Percentiles rank a stretch among this genome's conserved stretches.
Conservation (phyloP, 2,888 invertebrate genomes). For the Biston betularia region DNA sequence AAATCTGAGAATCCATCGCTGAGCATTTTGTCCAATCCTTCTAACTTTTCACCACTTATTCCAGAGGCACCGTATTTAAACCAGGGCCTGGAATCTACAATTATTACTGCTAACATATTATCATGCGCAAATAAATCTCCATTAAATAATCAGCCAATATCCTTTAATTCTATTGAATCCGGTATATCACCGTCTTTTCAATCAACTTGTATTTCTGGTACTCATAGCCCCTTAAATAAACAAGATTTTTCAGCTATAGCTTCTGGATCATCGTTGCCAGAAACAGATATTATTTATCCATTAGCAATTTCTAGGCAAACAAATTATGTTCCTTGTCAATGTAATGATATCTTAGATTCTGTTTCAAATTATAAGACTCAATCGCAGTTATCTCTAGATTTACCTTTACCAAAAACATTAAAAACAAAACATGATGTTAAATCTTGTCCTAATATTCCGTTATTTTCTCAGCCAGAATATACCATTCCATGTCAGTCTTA, state of each 20-base stretch:
- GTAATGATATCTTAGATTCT: not conserved
- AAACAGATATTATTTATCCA: constrained; percentile 3
- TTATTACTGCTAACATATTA: not conserved
- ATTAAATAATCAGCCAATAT: not conserved
- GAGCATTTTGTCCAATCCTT: not conserved
- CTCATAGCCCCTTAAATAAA: not conserved
- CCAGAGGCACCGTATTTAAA: not conserved
- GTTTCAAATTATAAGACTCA: not conserved
- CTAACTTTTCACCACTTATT: not conserved
- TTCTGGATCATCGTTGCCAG: not conserved
- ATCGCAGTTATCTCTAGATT: not conserved
- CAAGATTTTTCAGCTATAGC: not conserved
- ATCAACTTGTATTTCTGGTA: not conserved
- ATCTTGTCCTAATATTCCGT: not conserved
- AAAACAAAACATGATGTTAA: not conserved
- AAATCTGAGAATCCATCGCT: not conserved
- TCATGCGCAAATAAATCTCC: not conserved
- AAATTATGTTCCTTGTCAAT: not conserved
- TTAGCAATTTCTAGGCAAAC: not conserved
- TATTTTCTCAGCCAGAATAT: not conserved
- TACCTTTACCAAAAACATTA: not conserved
- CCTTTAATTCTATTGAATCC: not conserved
- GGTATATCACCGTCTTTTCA: not conserved
- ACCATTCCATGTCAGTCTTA: not conserved
- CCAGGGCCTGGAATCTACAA: not conserved